Evolutionary conservation across 2,797 vertebrate species (phyloP), one percentile per base, ranked within the genome.

Genomic region (Coilia nasus): DNA sequence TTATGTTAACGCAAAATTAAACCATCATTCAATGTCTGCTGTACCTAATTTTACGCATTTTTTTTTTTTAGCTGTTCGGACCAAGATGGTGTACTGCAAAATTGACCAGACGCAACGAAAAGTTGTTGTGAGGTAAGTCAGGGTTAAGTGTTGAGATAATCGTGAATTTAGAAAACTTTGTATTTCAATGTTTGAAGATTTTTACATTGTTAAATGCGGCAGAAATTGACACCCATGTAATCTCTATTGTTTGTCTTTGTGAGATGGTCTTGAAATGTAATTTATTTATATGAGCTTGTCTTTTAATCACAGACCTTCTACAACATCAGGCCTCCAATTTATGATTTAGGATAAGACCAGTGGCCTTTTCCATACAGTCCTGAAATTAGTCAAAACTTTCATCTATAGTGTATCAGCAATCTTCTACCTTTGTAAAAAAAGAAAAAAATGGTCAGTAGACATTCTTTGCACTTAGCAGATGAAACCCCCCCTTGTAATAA

Each of bases 61-160:
- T 47, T 60, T 41, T 80, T 87, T 89, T 89, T 54, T 91, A 99
- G 98, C 97, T 86, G 98, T 99, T 87, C 97, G 98, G 92, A 99
- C 97, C 89, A 99, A 99, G 95, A 99, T 99, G 98, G 97, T 99
- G 23, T 98, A 98, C 93, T 98, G 98, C 96, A 99, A 99, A 96
- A 99, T 99, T 86, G 98, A 99, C 94, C 98, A 99, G 94, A 99
- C 98, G 41, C 98, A 99, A 94, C 95, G 94, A 88, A 99, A 98
- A 94, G 98, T 99, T 89, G 95, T 99, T 89, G 97, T 99, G 93
- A 99, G 97, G 98, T 99, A 95, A 96, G 95, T 89, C 83, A 54
- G 15, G 5, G 3, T n/a, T 15, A 6, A 75, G 12, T 17, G 19
- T 35, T 75, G 28, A 10, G 28, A 44, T 78, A 35, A 78, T 6